phyloP scores from a whole-genome alignment of 2,888 invertebrate genomes.

The Orthosia incerta region DNA sequence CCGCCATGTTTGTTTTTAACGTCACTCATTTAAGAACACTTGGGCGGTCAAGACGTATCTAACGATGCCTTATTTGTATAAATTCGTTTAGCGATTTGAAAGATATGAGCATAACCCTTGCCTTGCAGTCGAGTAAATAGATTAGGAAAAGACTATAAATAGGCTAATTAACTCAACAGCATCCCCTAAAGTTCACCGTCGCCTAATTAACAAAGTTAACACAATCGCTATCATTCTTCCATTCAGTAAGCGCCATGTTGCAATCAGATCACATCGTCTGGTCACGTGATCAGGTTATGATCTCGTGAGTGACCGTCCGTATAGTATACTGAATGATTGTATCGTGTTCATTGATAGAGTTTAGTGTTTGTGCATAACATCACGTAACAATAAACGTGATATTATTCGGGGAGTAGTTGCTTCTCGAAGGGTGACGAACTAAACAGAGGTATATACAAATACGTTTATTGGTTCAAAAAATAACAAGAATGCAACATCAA shows the following conservation, averaged over 20 bases:
- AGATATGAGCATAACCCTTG: no score
- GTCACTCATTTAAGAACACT: no score
- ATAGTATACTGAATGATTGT: conserved; percentile 2
- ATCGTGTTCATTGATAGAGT: conserved; percentile 27
- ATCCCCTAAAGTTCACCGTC: conserved; percentile 8
- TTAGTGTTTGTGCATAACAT: not conserved
- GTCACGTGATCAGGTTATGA: conserved; percentile 28
- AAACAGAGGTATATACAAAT: not conserved
- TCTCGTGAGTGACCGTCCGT: conserved; percentile 7
- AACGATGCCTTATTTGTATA: no score
- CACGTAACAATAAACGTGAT: conserved; percentile 5
- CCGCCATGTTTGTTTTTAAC: no score
- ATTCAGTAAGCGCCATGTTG: not conserved
- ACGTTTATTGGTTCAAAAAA: no score
- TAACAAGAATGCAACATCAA: no score
- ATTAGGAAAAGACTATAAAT: not conserved
- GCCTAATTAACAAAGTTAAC: not conserved
- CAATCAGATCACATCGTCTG: conserved; percentile 11
- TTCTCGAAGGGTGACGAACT: not conserved
- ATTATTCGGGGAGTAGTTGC: not conserved
- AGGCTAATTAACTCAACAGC: conserved; percentile 6
- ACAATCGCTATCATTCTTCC: conserved; percentile 18
- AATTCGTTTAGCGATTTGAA: no score
- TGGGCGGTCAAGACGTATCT: no score
- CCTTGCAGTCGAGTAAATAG: no score